phyloP scores from a whole-genome alignment of 2,888 invertebrate genomes.

The Cheilosia scutellata region DNA sequence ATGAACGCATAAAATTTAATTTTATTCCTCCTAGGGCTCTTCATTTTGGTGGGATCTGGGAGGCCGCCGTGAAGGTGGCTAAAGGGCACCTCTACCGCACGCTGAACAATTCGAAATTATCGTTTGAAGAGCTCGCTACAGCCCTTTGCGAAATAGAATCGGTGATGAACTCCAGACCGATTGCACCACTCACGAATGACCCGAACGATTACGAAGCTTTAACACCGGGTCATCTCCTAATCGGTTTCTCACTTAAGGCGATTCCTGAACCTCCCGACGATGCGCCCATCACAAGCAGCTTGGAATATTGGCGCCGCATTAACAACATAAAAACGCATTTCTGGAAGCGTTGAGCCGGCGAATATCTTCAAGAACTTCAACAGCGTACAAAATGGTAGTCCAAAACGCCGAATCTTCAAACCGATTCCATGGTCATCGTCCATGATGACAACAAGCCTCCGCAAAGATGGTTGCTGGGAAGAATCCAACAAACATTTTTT shows the following conservation, averaged over 20 bases:
- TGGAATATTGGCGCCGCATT: not conserved
- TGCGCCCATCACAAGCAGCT: not conserved
- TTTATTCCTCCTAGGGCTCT: not conserved
- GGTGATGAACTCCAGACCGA: constrained; percentile 59
- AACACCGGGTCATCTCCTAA: constrained; percentile 6
- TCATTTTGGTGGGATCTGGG: not conserved
- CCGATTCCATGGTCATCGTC: not conserved
- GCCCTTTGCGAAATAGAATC: constrained; percentile 63
- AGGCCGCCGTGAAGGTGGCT: not conserved
- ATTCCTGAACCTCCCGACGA: not conserved
- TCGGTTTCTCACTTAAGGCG: not conserved
- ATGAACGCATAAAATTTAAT: not conserved
- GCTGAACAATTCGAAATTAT: constrained; percentile 33
- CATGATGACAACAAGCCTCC: too few relatives aligned
- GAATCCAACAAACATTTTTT: constrained; percentile 10
- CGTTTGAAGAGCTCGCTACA: constrained; percentile 56
- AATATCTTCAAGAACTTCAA: constrained; percentile 10
- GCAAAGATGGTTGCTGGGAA: constrained; percentile 12
- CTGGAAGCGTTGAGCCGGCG: not conserved
- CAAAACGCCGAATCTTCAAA: constrained; percentile 2
- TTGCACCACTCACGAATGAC: not conserved
- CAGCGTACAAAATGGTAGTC: constrained; percentile 1
- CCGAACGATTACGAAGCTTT: not conserved
- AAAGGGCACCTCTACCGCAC: constrained; percentile 21
- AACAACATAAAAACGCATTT: constrained; percentile 4